Evolutionary conservation across 2,797 vertebrate genomes (phyloP), one percentile per base, ranked within the genome.

Genomic region (Coracias cyanogaster): DNA sequence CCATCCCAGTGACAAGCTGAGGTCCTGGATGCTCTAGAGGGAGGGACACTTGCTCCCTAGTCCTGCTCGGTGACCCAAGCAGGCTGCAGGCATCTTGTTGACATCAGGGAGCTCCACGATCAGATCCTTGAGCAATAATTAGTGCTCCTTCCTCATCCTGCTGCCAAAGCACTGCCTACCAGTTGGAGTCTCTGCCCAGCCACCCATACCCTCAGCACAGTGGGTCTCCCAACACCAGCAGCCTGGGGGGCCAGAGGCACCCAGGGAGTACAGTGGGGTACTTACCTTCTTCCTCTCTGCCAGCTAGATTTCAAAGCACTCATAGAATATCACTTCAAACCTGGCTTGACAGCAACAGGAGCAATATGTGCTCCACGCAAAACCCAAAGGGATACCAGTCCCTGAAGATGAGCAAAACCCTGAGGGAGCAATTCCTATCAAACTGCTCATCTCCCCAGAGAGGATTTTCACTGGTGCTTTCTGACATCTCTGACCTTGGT

Each of bases 211-310:
- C 31, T 52, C 45, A 19, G 46, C 51, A 35, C 3, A 4, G 17
- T 31, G 45, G 26, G 15, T 22, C 4, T 72, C 48, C 57, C 52
- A 70, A 35, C 46, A 84, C 46, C 65, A 33, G 55, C 13, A 35
- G 21, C 55, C n/a, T 24, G 14, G 55, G n/a, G n/a, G n/a, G 33
- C n/a, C 24, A 6, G 43, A 9, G n/a, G 31, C 31, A 29, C 37
- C 29, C 4, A 2, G 21, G 19, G 41, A 61, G 19, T 15, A 7
- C 43, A 16, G 4, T 0, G 3, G 35, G 43, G 18, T 28, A 31
- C 20, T 13, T 33, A 31, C 18, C 54, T 51, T 64, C 54, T 51
- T 64, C 55, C 41, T 43, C 79, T 46, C 29, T 4, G 18, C 48
- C 62, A 33, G n/a, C 28, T 8, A 12, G 37, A 49, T 69, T 58